These are phyloP conservation scores for Etia nguti DNA, from an alignment of 2,113 vertebrate genomes.

Conservation along the genomic window DNA sequence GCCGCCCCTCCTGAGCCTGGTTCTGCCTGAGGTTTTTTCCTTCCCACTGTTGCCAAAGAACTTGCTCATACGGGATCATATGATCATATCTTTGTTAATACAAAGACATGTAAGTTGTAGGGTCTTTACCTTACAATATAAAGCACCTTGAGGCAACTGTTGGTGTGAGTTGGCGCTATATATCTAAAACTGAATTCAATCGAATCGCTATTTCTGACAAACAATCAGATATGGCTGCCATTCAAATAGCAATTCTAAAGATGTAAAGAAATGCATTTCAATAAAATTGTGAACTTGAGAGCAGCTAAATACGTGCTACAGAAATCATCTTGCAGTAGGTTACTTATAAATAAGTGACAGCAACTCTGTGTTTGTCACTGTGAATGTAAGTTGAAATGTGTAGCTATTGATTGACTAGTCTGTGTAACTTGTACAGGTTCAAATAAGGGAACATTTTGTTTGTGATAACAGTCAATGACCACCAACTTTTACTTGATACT, in stretches of 20 bases:
- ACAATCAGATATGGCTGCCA: neutral
- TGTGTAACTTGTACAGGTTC: neutral
- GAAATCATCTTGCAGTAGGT: neutral
- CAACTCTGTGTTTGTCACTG: neutral
- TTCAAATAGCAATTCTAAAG: neutral
- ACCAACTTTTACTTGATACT: neutral
- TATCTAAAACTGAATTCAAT: neutral
- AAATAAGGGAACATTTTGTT: neutral
- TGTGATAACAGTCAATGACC: neutral
- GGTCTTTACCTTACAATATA: neutral
- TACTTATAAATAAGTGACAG: neutral
- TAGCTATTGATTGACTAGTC: neutral
- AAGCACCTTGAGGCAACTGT: neutral
- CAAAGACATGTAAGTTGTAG: too few relatives aligned
- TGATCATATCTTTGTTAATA: neutral
- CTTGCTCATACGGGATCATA: neutral
- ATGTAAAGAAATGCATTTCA: neutral
- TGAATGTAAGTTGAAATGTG: neutral
- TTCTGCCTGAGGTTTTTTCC: neutral
- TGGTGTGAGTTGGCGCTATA: neutral
- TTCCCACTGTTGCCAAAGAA: neutral
- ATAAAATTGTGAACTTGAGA: neutral
- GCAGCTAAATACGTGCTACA: neutral
- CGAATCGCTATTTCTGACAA: neutral
- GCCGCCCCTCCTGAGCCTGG: neutral